Base-by-base conservation (phyloP, 2,888 invertebrate species). In the Dryobotodes eremita region DNA sequence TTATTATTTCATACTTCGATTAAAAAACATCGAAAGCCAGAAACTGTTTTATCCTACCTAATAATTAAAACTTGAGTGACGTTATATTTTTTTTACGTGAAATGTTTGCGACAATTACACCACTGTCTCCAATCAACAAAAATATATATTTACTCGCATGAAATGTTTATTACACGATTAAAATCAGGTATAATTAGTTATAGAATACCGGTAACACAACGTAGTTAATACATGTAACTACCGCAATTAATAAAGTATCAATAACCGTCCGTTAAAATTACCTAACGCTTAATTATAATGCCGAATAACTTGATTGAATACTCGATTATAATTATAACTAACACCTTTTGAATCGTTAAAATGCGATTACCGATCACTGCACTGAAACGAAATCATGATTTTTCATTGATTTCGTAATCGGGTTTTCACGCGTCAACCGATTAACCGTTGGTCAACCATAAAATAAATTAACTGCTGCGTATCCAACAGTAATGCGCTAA, bases 221-320 rank as follows among this genome's bases (percentile, higher is more conserved):
- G 61, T 76, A 76, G 71, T 86, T 86, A 76, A 76, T 68, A 42
- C 23, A 77, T 82, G 79, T 82, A 87, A 87, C 76, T 66, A 72
- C 74, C 64, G 69, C 71, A 65, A 73, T 84, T 76, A 82, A 71
- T 71, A 62, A 84, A 82, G 75, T 85, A 86, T 87, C 85, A 85
- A 77, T 87, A 75, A 87, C 79, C 0, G 66, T 79, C 61, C 82
- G 66, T 82, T 87, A 55, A 73, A 74, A 82, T 86, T 87, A 85
- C 71, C 71, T 75, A 79, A 86, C 61, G 65, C 13, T 59, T 79
- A 71, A 85, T 87, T 85, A 82, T n/a, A 66, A 72, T 76, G 71
- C 48, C 61, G 2, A 82, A 84, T 68, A 79, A 71, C 57, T 75
- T 70, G 77, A 74, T 71, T 71, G 68, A 71, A 74, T 61, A 74